phyloP scores from a whole-genome alignment of 2,797 vertebrate species.

The Melopsittacus undulatus region DNA sequence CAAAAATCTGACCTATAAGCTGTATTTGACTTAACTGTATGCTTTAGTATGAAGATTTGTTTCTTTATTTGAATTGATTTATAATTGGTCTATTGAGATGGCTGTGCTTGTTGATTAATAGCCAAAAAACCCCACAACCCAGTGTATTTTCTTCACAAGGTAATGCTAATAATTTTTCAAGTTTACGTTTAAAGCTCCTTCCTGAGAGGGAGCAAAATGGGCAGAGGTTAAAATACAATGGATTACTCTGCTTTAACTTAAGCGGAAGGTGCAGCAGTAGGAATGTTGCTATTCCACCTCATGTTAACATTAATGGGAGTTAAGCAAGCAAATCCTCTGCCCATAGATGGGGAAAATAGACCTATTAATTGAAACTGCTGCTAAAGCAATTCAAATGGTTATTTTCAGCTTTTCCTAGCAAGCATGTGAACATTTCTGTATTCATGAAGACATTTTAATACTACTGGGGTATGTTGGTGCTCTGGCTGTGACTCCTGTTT shows the following conservation, averaged over 20 bases:
- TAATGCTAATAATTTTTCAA: not conserved
- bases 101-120: constrained; percentile 1
- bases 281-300: not conserved
- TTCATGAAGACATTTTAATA: not conserved
- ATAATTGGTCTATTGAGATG: constrained; percentile 14
- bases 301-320: not conserved
- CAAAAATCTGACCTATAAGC: not conserved
- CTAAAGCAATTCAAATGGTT: constrained; percentile 7
- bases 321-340: constrained; percentile 32
- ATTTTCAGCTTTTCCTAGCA: constrained; percentile 22
- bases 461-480: not conserved
- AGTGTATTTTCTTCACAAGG: not conserved
- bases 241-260: not conserved
- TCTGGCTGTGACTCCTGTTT: not conserved
- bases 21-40: not conserved
- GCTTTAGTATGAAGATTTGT: not conserved
- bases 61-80: constrained; percentile 17
- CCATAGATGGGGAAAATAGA: constrained; percentile 1
- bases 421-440: not conserved
- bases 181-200: constrained; percentile 10
- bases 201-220: not conserved
- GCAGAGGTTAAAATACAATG: constrained; percentile 7
- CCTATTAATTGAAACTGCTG: constrained; percentile 35
- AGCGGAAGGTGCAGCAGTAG: not conserved
- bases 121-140: not conserved